Evolutionary conservation across 2,888 invertebrate species (phyloP).

Genomic region (Microctonus hyperodae): DNA sequence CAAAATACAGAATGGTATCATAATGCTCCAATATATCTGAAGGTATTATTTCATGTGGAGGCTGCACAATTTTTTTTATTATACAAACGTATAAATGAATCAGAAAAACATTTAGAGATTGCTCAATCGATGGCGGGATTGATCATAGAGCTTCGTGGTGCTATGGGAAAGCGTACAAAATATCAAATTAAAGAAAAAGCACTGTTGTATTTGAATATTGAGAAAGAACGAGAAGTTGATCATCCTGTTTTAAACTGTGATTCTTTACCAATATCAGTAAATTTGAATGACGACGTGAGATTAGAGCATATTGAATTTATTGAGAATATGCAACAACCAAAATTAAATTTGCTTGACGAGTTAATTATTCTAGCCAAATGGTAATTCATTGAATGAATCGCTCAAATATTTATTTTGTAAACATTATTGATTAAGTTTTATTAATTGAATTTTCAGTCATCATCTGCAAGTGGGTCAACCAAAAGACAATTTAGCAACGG

Average conservation of each 20-base stretch:
- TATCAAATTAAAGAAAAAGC: conserved; percentile 84
- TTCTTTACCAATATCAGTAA: conserved; percentile 71
- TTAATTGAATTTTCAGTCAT: conserved; percentile 66
- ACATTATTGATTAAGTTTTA: background rate
- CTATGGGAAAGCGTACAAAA: conserved; percentile 88
- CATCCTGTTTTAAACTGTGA: conserved; percentile 62
- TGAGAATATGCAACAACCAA: conserved; percentile 66
- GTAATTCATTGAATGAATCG: conserved; percentile 64
- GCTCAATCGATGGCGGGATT: conserved; percentile 73
- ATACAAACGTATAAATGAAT: conserved; percentile 77
- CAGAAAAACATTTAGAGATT: conserved; percentile 72
- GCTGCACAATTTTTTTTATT: conserved; percentile 73
- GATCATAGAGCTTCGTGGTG: conserved; percentile 75
- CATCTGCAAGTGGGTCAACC: conserved; percentile 79
- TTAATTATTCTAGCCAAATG: conserved; percentile 80
- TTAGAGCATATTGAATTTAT: conserved; percentile 79
- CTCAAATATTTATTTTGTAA: conserved; percentile 5
- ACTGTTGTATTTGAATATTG: conserved; percentile 80
- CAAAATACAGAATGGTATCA: conserved; percentile 38
- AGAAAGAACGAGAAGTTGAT: conserved; percentile 61
- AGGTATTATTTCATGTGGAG: conserved; percentile 67
- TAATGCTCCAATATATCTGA: conserved; percentile 34
- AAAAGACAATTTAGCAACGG: conserved; percentile 78
- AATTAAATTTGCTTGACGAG: conserved; percentile 77
- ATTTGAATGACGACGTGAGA: conserved; percentile 86